Evolutionary conservation across 2,888 invertebrate species (phyloP).

Genomic region (Nephrocerus scutellatus): DNA sequence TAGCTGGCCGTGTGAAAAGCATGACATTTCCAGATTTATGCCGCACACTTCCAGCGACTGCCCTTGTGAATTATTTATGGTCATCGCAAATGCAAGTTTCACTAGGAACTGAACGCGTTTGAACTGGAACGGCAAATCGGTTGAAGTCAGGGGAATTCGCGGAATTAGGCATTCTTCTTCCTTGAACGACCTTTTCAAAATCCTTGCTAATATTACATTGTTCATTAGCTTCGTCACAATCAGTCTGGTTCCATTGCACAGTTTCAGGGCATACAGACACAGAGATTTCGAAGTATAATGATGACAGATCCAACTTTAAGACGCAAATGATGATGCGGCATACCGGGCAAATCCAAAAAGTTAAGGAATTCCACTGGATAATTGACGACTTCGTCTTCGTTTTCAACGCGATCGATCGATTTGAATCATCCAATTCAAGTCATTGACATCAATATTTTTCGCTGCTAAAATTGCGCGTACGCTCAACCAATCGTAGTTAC

Average conservation of each 20-base stretch:
- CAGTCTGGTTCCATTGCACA: constrained; percentile 31
- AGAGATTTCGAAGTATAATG: constrained; percentile 30
- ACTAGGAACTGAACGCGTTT: constrained; percentile 14
- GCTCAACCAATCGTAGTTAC: constrained; percentile 10
- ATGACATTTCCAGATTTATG: too few relatives aligned
- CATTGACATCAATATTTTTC: constrained; percentile 13
- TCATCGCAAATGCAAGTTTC: constrained; percentile 29
- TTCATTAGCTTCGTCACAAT: constrained; percentile 25
- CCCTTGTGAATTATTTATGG: constrained; percentile 36
- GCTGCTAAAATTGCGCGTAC: constrained; percentile 8
- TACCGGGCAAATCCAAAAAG: constrained; percentile 13
- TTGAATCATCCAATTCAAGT: constrained; percentile 10
- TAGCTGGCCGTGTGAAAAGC: too few relatives aligned
- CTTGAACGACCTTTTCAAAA: constrained; percentile 17
- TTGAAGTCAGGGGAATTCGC: constrained; percentile 24
- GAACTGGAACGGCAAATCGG: constrained; percentile 30
- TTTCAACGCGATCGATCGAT: constrained; percentile 17
- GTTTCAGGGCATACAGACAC: constrained; percentile 21
- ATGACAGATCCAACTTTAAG: constrained; percentile 30
- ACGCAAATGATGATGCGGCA: constrained; percentile 16
- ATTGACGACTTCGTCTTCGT: constrained; percentile 16
- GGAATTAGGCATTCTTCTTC: constrained; percentile 27
- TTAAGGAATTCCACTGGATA: constrained; percentile 17
- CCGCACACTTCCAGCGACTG: too few relatives aligned
- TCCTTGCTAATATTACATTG: constrained; percentile 29